phyloP scores from a whole-genome alignment of 2,113 vertebrate species.

The Myiagra hebetior region DNA sequence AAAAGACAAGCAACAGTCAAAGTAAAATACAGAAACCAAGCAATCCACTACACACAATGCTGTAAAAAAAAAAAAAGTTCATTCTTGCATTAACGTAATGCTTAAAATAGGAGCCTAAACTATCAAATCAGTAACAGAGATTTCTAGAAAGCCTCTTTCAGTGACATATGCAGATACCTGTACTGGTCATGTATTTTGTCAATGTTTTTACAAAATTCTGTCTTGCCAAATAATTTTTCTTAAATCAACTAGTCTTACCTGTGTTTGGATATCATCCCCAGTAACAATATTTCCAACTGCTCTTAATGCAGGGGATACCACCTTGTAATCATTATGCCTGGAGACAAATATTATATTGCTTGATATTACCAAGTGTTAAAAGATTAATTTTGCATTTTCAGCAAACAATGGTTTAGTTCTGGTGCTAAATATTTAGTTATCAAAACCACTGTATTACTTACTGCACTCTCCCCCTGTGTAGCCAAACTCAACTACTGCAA shows the following conservation, averaged over 20 bases:
- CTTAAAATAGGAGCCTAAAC: background rate
- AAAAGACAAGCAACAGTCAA: background rate
- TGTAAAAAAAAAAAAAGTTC: background rate
- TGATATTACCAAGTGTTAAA: background rate
- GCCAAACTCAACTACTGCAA: background rate
- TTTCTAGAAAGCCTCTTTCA: background rate
- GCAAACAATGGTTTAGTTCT: background rate
- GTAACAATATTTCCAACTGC: slow-evolving; percentile 93
- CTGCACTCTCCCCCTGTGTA: background rate
- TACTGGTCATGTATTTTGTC: background rate
- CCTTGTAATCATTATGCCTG: slow-evolving; percentile 92
- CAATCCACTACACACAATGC: background rate
- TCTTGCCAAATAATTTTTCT: background rate
- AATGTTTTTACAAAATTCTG: background rate
- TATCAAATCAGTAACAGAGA: background rate
- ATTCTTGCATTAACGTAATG: background rate
- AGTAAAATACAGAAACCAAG: background rate
- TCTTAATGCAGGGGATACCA: slow-evolving; percentile 88
- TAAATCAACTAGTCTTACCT: slow-evolving; percentile 73
- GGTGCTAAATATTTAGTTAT: background rate
- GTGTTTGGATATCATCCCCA: slow-evolving; percentile 91
- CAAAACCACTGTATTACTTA: background rate
- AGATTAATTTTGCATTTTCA: background rate
- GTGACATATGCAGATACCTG: accelerated
- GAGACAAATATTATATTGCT: slow-evolving; percentile 29